Percentiles rank a stretch among this genome's conserved stretches.
Conservation (phyloP, 2,797 vertebrate genomes). For the Phyllotis vaccarum region DNA sequence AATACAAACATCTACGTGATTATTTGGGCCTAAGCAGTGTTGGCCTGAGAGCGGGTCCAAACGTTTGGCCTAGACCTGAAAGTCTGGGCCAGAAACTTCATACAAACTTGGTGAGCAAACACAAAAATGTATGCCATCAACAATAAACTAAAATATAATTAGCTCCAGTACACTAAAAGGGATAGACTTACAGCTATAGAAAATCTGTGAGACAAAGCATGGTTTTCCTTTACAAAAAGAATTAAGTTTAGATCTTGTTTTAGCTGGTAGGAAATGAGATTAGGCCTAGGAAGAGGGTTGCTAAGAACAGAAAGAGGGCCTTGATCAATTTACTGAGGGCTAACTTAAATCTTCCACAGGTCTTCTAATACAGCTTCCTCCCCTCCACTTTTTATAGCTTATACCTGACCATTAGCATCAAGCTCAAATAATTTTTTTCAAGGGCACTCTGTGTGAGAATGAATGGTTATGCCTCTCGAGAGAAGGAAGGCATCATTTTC, state of each 20-base stretch:
- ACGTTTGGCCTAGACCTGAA: too few species aligned
- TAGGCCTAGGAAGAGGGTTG: background rate
- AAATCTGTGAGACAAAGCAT: background rate
- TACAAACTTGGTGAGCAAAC: too few species aligned
- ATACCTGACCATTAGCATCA: conserved; percentile 19
- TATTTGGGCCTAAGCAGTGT: too few species aligned
- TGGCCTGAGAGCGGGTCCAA: too few species aligned
- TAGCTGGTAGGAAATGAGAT: background rate
- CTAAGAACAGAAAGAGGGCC: background rate
- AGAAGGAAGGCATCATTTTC: conserved; percentile 66
- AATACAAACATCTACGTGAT: too few species aligned
- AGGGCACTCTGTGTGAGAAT: conserved; percentile 22
- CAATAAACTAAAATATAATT: conserved; percentile 1
- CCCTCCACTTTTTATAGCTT: conserved; percentile 1
- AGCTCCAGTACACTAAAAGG: background rate
- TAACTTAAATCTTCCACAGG: background rate
- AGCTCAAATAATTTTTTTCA: conserved; percentile 50
- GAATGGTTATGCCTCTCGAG: conserved; percentile 21
- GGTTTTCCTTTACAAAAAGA: conserved; percentile 6
- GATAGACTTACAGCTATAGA: conserved; percentile 6
- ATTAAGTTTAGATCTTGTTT: background rate
- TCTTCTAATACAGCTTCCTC: background rate
- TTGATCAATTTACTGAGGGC: background rate
- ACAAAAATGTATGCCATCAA: too few species aligned
- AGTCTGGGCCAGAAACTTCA: too few species aligned